Evolutionary conservation across 2,888 invertebrate species (phyloP).

Genomic region (Crocallis elinguaria): DNA sequence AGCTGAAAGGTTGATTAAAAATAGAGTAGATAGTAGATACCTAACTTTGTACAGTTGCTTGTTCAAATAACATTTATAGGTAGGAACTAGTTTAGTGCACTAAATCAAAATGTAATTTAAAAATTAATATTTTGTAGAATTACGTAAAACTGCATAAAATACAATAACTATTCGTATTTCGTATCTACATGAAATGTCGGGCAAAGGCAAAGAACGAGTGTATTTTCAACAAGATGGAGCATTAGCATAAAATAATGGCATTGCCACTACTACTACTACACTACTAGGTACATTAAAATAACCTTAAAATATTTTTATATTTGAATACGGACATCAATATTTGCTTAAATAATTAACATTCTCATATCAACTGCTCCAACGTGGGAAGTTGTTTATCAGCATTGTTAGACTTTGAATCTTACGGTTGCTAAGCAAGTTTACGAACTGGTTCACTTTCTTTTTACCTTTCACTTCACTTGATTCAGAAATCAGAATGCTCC

Average conservation of each 20-base stretch:
- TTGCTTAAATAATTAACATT: conserved; percentile 1
- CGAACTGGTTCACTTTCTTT: conserved; percentile 40
- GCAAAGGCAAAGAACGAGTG: no score
- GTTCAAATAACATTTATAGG: not conserved
- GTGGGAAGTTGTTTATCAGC: conserved; percentile 15
- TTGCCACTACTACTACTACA: no score
- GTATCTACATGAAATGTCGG: no score
- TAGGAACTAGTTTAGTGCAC: no score
- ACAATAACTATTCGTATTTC: no score
- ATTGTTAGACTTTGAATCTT: conserved; percentile 18
- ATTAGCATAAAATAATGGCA: no score
- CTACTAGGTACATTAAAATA: no score
- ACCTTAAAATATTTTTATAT: not conserved
- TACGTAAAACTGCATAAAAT: no score
- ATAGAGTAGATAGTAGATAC: not conserved
- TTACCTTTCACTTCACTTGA: conserved; percentile 31
- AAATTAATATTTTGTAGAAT: no score
- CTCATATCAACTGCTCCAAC: not conserved
- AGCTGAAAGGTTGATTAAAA: not conserved
- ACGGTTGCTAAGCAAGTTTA: conserved; percentile 33
- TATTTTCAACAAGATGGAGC: no score
- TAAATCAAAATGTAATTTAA: no score
- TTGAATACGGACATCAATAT: not conserved
- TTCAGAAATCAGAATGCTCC: not conserved
- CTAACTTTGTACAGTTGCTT: not conserved